Percentiles rank a stretch among this genome's conserved stretches.
phyloP scores from a whole-genome alignment of 2,888 invertebrate genomes.

The Teinopalpus imperialis region DNA sequence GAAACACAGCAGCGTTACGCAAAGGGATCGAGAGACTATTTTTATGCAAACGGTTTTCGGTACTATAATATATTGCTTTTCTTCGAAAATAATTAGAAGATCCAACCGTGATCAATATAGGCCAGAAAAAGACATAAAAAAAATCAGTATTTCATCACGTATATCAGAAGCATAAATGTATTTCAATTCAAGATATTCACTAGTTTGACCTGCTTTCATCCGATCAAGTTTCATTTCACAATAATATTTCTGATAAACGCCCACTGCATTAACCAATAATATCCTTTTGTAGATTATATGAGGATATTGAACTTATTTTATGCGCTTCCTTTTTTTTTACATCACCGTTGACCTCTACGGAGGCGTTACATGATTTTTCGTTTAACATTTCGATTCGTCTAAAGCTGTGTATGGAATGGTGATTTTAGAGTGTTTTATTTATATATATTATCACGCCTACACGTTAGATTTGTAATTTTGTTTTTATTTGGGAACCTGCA shows the following conservation, averaged over 20 bases:
- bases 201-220: background rate
- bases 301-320: slow-evolving; percentile 18
- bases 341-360: slow-evolving; percentile 1
- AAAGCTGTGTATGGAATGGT: background rate
- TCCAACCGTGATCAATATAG: no score
- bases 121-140: no score
- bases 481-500: no score
- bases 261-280: slow-evolving; percentile 4
- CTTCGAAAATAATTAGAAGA: no score
- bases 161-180: no score
- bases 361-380: slow-evolving; percentile 6
- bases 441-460: slow-evolving; percentile 3
- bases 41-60: no score
- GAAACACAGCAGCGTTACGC: no score
- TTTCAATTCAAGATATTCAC: no score
- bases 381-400: background rate
- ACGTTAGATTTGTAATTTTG: no score
- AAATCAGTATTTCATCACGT: no score
- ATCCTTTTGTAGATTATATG: slow-evolving; percentile 10
- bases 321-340: background rate
- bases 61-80: no score
- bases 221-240: background rate
- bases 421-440: slow-evolving; percentile 9
- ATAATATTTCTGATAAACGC: slow-evolving; percentile 1
- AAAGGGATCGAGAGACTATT: no score